These are phyloP conservation scores for Plutomurus gul DNA, from an alignment of 1,140 invertebrate genomes.

Conservation along the genomic window DNA sequence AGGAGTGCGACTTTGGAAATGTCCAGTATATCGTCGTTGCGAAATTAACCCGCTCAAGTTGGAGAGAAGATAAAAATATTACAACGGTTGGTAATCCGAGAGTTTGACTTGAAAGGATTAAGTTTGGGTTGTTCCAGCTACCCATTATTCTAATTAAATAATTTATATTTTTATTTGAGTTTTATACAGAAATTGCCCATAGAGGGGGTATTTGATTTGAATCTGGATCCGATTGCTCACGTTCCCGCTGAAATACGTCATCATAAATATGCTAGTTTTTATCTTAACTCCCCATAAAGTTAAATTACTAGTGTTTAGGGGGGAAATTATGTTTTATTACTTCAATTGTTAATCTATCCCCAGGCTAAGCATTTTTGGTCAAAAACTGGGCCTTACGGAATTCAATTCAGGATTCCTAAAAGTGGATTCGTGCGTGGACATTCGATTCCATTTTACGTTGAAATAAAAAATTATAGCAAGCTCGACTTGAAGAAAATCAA, in stretches of 20 bases:
- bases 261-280: conserved; percentile 46
- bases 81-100: too few species aligned
- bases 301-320: too few species aligned
- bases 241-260: conserved; percentile 23
- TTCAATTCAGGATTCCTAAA: conserved; percentile 20
- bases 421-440: conserved; percentile 38
- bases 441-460: conserved; percentile 33
- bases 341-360: too few species aligned
- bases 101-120: too few species aligned
- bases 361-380: conserved; percentile 32
- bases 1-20: conserved; percentile 36
- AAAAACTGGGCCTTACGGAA: conserved; percentile 39
- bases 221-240: conserved; percentile 7
- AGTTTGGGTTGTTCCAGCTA: too few species aligned
- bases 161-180: too few species aligned
- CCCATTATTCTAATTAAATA: too few species aligned
- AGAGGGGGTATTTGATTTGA: conserved; percentile 36
- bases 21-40: conserved; percentile 43
- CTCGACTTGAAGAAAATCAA: conserved; percentile 36
- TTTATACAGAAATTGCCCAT: conserved; percentile 27
- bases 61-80: conserved; percentile 39
- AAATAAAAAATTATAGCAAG: conserved; percentile 39
- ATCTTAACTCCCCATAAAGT: too few species aligned
- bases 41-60: conserved; percentile 35
- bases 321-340: too few species aligned